These are phyloP conservation scores for Limnephilus marmoratus DNA, from an alignment of 2,888 invertebrate species.

Conservation along the genomic window DNA sequence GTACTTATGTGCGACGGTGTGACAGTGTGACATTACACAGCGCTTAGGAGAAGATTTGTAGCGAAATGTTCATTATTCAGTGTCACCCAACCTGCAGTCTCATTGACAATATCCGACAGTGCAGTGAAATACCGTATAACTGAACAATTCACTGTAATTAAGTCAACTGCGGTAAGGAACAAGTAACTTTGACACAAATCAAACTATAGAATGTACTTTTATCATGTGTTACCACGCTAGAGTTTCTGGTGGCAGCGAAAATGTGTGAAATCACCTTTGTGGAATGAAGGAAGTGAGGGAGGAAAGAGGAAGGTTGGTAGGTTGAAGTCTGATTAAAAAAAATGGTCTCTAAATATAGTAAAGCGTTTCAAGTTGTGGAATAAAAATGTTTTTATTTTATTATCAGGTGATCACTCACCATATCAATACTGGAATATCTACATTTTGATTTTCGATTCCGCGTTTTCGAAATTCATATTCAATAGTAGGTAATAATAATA, in stretches of 20 bases:
- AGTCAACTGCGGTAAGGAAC: neutral
- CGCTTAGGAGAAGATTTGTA: neutral
- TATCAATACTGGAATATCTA: too few relatives aligned
- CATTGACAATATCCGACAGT: neutral
- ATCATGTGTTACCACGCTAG: neutral
- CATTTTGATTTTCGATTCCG: too few relatives aligned
- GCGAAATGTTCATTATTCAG: neutral
- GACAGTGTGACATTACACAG: neutral
- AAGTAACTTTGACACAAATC: neutral
- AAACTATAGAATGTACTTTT: neutral
- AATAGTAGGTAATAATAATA: too few relatives aligned
- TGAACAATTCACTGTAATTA: neutral
- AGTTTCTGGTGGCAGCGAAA: neutral
- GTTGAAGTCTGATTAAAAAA: too few relatives aligned
- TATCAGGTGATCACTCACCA: too few relatives aligned
- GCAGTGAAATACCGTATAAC: neutral
- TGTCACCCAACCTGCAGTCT: neutral
- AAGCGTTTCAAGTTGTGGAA: too few relatives aligned
- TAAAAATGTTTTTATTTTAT: too few relatives aligned
- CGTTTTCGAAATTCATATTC: too few relatives aligned
- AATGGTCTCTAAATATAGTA: too few relatives aligned
- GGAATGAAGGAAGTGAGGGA: neutral
- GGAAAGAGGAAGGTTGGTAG: neutral
- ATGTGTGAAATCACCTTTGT: neutral
- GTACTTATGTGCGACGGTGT: neutral